Base-by-base conservation (phyloP, 2,113 vertebrate species). In the Siphamia tubifer region DNA sequence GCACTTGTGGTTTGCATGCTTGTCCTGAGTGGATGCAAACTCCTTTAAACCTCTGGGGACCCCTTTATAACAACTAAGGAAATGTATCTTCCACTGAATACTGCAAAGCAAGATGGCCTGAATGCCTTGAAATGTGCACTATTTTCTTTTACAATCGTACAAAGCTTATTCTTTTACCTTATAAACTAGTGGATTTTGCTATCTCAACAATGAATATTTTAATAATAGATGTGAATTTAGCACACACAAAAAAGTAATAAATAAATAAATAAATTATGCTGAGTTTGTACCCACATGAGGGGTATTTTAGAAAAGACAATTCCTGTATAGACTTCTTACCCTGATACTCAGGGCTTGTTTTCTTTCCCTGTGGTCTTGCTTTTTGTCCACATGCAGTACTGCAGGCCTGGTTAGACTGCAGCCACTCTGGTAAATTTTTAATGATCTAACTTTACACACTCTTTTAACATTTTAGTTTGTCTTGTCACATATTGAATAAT, bases 111-210 rank as follows among this genome's bases (percentile, higher is more conserved):
- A 92, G 81, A 91, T 89, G 91, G 92, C 90, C 90, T 92, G 66
- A 92, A 92, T 92, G 93, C 94, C 94, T 96, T 92, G 90, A 85
- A 79, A 74, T 90, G 93, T 95, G 94, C 94, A 95, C 95, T 94
- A 92, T 94, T 91, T 85, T 90, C 72, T 92, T 93, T 91, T 77
- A 91, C 90, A 86, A 87, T 90, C 86, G 80, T 86, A 52, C 77
- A 61, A 93, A 87, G 70, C 77, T 52, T 91, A 83, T 91, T 92
- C 74, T 86, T 76, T 85, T 85, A 83, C 75, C 66, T 78, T 74
- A 67, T 34, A 77, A 52, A 78, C 42, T 62, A 65, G 71, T 30
- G 40, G 23, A 56, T 74, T 89, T 91, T 88, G 62, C 58, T 65
- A 83, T 81, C 43, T 69, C 58, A 31, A 84, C 62, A 68, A 72